Evolutionary conservation across 2,113 vertebrate genomes (phyloP).

Genomic region (Saguinus imperator): DNA sequence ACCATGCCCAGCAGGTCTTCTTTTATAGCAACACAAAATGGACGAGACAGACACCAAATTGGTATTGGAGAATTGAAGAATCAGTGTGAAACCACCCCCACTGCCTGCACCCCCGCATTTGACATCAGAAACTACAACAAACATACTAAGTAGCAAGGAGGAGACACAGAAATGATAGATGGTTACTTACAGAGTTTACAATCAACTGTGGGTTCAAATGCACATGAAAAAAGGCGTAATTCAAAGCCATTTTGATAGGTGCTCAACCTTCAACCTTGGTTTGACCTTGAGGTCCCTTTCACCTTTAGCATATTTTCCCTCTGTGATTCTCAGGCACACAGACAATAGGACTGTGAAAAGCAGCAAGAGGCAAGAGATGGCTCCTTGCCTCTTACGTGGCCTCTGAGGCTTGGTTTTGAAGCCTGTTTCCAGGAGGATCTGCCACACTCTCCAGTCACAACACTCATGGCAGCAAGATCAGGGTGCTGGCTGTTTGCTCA

Average conservation of each 20-base stretch:
- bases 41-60: neutral
- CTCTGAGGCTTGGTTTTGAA: neutral
- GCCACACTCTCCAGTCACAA: too few species aligned
- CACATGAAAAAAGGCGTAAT: neutral
- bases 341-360: neutral
- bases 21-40: neutral
- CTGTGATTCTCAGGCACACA: neutral
- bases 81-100: neutral
- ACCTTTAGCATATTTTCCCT: neutral
- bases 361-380: too few species aligned
- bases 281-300: neutral
- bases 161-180: neutral
- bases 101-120: neutral
- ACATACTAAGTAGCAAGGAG: neutral
- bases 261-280: neutral
- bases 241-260: neutral
- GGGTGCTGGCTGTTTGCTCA: neutral
- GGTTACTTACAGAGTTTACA: neutral
- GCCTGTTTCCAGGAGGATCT: neutral
- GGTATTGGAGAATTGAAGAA: neutral
- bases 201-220: neutral
- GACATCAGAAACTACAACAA: neutral
- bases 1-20: neutral
- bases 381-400: neutral
- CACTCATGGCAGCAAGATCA: rapidly evolving